Conservation (phyloP, 1,140 invertebrate species). For the Dinoponera quadriceps region DNA sequence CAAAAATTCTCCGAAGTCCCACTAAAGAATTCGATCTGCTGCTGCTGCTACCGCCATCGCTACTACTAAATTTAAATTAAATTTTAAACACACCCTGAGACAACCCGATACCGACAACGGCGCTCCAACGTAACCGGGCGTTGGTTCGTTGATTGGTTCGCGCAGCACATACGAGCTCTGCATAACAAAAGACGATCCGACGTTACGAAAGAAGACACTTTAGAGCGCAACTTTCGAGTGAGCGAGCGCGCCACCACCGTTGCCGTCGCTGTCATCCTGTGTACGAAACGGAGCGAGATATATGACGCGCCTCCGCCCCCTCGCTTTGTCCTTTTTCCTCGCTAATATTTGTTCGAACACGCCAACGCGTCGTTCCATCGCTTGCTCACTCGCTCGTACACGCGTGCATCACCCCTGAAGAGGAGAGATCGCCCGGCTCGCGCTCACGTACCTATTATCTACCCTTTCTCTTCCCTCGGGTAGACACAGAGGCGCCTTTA, state of each 20-base stretch:
- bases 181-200: conserved; percentile 57
- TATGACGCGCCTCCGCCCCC: not conserved
- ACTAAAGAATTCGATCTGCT: conserved; percentile 45
- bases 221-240: conserved; percentile 50
- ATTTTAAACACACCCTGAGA: conserved; percentile 50
- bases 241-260: too few species aligned
- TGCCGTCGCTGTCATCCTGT: not conserved
- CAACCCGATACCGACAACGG: conserved; percentile 40
- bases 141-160: conserved; percentile 1
- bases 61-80: conserved; percentile 44
- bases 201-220: conserved; percentile 59
- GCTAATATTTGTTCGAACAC: conserved; percentile 66
- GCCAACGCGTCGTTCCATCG: conserved; percentile 42
- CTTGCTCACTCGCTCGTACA: conserved; percentile 34
- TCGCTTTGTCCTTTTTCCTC: not conserved
- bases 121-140: not conserved
- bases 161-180: conserved; percentile 27
- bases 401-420: conserved; percentile 44
- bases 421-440: conserved; percentile 57
- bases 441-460: conserved; percentile 58
- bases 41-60: not conserved
- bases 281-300: not conserved
- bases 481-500: conserved; percentile 72
- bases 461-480: conserved; percentile 61
- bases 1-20: conserved; percentile 42